Evolutionary conservation across 2,797 vertebrate species (phyloP).

Genomic region (Xyrichtys novacula): DNA sequence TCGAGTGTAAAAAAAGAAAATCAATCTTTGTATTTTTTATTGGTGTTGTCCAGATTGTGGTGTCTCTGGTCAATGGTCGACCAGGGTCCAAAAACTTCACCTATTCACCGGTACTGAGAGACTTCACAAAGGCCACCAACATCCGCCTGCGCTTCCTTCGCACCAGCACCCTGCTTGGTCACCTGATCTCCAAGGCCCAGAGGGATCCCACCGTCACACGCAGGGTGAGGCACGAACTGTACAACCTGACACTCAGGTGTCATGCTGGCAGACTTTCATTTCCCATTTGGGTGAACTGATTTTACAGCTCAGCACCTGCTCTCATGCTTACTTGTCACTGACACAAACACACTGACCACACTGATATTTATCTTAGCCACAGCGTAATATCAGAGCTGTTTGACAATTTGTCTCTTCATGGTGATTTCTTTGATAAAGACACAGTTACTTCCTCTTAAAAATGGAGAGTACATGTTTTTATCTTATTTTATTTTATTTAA

Average conservation of each 20-base stretch:
- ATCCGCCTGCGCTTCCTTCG: conserved; percentile 91
- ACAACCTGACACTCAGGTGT: conserved; percentile 53
- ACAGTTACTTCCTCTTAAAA: background rate
- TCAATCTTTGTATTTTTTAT: conserved; percentile 1
- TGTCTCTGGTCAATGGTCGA: conserved; percentile 92
- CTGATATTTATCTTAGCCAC: conserved; percentile 51
- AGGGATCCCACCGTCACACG: conserved; percentile 92
- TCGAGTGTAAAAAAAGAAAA: background rate
- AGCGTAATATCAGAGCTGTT: conserved; percentile 37
- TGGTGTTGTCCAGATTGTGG: conserved; percentile 85
- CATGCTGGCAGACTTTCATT: conserved; percentile 30
- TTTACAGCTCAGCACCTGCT: conserved; percentile 32
- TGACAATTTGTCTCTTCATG: conserved; percentile 22
- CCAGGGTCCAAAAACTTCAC: conserved; percentile 92
- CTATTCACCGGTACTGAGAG: conserved; percentile 86
- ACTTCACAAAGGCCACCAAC: conserved; percentile 94
- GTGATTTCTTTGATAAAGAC: conserved; percentile 7
- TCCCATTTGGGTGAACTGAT: conserved; percentile 52
- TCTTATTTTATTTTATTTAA: too few relatives aligned
- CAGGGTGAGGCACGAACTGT: conserved; percentile 84
- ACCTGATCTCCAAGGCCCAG: conserved; percentile 93
- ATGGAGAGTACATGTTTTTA: background rate
- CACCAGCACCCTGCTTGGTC: conserved; percentile 92
- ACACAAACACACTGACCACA: conserved; percentile 50
- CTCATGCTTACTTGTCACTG: conserved; percentile 54